A percentile compares a stretch with the other conserved stretches of the same genome.
Evolutionary conservation across 2,888 invertebrate genomes (phyloP).

Genomic region (Tetropium fuscum): DNA sequence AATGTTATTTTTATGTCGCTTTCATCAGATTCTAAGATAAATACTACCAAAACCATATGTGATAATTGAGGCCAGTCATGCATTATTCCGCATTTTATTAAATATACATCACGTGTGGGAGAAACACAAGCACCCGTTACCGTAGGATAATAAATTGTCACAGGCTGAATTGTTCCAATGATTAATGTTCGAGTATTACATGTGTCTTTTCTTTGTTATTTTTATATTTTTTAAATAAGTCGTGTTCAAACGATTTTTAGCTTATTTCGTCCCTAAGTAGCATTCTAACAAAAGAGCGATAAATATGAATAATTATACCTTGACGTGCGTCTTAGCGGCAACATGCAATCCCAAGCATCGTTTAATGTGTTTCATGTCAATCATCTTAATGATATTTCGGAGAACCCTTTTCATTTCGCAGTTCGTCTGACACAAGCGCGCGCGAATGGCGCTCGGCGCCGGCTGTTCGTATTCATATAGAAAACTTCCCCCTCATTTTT

Average conservation of each 20-base stretch:
- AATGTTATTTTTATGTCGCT: no score
- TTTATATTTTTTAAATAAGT: slow-evolving; percentile 23
- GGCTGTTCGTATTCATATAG: slow-evolving; percentile 54
- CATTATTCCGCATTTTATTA: no score
- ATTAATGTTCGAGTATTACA: slow-evolving; percentile 32
- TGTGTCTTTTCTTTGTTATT: slow-evolving; percentile 29
- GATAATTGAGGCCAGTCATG: no score
- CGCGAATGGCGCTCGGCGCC: slow-evolving; percentile 50
- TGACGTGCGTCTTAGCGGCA: slow-evolving; percentile 58
- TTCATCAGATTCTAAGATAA: no score
- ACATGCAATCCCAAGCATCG: slow-evolving; percentile 64
- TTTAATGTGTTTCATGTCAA: slow-evolving; percentile 65
- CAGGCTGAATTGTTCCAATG: slow-evolving; percentile 28
- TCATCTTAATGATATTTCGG: slow-evolving; percentile 65
- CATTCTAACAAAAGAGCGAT: slow-evolving; percentile 52
- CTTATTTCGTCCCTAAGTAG: slow-evolving; percentile 26
- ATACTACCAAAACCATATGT: no score
- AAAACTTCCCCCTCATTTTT: slow-evolving; percentile 41
- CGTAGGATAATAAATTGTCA: slow-evolving; percentile 36
- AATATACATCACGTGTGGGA: no score
- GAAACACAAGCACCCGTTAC: no score
- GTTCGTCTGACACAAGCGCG: slow-evolving; percentile 55
- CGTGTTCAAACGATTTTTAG: slow-evolving; percentile 26
- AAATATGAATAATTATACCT: slow-evolving; percentile 63
- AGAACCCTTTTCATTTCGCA: slow-evolving; percentile 50